phyloP scores from a whole-genome alignment of 2,888 invertebrate species.

The Polydrusus tereticollis region DNA sequence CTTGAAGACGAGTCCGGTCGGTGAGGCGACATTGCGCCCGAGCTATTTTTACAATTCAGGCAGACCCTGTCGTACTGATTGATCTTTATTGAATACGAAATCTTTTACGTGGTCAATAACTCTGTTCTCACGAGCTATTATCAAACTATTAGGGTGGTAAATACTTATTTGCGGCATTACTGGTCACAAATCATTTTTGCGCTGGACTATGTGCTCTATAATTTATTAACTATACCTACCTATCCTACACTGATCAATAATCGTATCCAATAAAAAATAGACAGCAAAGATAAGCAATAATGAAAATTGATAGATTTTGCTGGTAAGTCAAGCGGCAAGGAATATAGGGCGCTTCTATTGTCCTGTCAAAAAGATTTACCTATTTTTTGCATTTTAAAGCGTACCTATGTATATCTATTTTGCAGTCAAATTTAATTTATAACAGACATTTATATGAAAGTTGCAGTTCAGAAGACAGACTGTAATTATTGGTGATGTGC shows the following conservation, averaged over 20 bases:
- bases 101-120: too few species aligned
- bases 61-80: too few species aligned
- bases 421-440: neutral
- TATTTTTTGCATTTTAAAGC: neutral
- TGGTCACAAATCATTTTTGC: conserved; percentile 25
- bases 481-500: too few species aligned
- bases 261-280: conserved; percentile 18
- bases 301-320: conserved; percentile 44
- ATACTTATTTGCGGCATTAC: too few species aligned
- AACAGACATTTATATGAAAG: neutral
- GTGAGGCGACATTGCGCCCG: too few species aligned
- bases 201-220: conserved; percentile 33
- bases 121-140: too few species aligned
- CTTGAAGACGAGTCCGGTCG: too few species aligned
- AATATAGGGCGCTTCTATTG: conserved; percentile 8
- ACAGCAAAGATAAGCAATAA: conserved; percentile 28
- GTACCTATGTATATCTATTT: neutral
- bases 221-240: conserved; percentile 21
- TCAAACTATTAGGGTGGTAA: too few species aligned
- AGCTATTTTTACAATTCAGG: too few species aligned
- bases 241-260: conserved; percentile 20
- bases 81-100: too few species aligned
- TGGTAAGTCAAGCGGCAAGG: conserved; percentile 39
- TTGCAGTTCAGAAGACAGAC: too few species aligned
- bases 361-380: conserved; percentile 26